These are phyloP conservation scores for Sparus aurata DNA, from an alignment of 2,797 vertebrate species.

Conservation along the genomic window DNA sequence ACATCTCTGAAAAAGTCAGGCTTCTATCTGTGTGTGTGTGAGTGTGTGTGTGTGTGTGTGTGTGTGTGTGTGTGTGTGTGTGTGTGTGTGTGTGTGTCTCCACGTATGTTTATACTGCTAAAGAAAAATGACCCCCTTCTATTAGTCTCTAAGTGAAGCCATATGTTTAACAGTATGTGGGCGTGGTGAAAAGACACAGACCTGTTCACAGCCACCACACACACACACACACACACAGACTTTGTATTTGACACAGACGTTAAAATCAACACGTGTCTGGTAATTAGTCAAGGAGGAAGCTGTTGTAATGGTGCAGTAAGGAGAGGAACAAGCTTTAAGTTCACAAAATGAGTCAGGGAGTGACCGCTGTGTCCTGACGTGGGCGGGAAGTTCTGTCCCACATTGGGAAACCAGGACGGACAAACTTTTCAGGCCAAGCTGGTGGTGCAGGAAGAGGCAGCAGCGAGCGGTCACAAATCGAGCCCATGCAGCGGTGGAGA, in stretches of 20 bases:
- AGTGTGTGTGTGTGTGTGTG: conserved; percentile 14
- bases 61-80: conserved; percentile 12
- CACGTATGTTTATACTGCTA: conserved; percentile 47
- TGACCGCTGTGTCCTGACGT: conserved; percentile 15
- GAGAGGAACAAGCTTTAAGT: background rate
- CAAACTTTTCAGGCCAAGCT: conserved; percentile 34
- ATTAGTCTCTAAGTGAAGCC: conserved; percentile 70
- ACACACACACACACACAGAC: conserved; percentile 17
- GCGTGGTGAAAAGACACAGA: conserved; percentile 27
- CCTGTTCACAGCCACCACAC: conserved; percentile 8
- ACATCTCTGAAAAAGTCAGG: background rate
- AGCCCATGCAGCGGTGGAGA: background rate
- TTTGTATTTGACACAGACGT: background rate
- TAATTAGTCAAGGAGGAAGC: background rate
- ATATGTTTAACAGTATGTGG: conserved; percentile 65
- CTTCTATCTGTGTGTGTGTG: conserved; percentile 1
- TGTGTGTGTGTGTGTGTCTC: conserved; percentile 13
- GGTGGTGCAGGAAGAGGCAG: conserved; percentile 15
- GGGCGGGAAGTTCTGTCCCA: conserved; percentile 30
- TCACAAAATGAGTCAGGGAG: conserved; percentile 14
- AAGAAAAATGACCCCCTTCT: conserved; percentile 59
- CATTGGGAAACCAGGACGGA: conserved; percentile 16
- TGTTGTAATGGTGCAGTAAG: background rate
- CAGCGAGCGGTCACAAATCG: conserved; percentile 1
- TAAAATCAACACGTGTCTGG: background rate